Percentiles rank a stretch among this genome's conserved stretches.
Conservation (phyloP, 2,888 invertebrate genomes). For the Thysanoteuthis rhombus region DNA sequence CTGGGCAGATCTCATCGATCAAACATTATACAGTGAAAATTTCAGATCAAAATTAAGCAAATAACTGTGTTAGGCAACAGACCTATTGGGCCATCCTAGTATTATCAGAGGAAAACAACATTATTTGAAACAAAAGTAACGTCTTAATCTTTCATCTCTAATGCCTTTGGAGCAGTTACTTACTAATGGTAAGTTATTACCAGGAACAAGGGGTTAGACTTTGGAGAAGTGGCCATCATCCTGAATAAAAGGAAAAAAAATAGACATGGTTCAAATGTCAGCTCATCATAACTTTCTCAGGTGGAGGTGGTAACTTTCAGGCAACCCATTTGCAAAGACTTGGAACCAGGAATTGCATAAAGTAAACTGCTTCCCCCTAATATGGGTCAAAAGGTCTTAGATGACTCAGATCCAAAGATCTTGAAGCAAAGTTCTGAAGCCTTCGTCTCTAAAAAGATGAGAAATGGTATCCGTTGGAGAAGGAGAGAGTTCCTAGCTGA, state of each 20-base stretch:
- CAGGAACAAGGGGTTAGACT: no score
- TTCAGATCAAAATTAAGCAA: no score
- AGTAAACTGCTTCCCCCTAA: not conserved
- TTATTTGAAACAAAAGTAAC: no score
- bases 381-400: not conserved
- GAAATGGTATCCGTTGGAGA: not conserved
- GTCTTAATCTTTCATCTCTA: no score
- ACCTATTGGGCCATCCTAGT: no score
- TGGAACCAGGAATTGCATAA: not conserved
- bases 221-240: no score
- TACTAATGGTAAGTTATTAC: no score
- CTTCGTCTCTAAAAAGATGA: not conserved
- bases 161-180: no score
- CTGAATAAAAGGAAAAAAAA: not conserved
- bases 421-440: not conserved
- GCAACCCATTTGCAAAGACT: not conserved
- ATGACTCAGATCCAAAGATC: not conserved
- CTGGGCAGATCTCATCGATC: no score
- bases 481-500: not conserved
- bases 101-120: no score
- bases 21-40: no score
- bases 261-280: not conserved
- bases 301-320: not conserved
- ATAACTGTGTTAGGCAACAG: no score
- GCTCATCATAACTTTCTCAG: not conserved